A percentile compares a stretch with the other conserved stretches of the same genome.
Conservation (phyloP, 2,888 invertebrate genomes). For the Physocephala rufipes region DNA sequence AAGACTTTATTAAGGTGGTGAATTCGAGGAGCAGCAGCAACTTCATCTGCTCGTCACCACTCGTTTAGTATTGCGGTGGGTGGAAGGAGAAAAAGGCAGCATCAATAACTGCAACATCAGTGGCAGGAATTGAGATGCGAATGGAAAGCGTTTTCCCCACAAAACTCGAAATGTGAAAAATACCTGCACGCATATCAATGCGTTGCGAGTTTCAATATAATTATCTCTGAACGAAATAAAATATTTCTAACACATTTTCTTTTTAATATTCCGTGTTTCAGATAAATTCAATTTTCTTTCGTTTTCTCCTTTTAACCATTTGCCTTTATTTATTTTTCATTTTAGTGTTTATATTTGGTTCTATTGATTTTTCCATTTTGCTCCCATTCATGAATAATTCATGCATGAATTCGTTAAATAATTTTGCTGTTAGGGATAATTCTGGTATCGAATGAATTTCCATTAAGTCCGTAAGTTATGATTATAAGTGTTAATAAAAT, state of each 20-base stretch:
- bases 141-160: not conserved
- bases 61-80: too few species aligned
- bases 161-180: too few species aligned
- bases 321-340: not conserved
- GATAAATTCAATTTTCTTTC: too few species aligned
- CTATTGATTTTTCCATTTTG: not conserved
- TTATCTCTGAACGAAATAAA: too few species aligned
- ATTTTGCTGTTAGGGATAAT: slow-evolving; percentile 4
- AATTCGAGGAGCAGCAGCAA: slow-evolving; percentile 14
- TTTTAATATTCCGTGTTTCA: too few species aligned
- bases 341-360: not conserved
- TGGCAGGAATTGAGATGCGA: not conserved
- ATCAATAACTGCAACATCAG: too few species aligned
- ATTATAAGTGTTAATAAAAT: not conserved
- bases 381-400: slow-evolving; percentile 12
- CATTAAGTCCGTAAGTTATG: not conserved
- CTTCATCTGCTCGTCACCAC: not conserved
- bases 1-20: slow-evolving; percentile 21
- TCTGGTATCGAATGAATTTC: not conserved
- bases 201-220: too few species aligned
- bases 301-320: too few species aligned
- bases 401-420: too few species aligned
- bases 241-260: too few species aligned
- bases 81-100: too few species aligned
- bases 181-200: too few species aligned